Percentiles rank a stretch among this genome's conserved stretches.
Conservation (phyloP, 2,113 vertebrate species). For the Cebidichthys violaceus region DNA sequence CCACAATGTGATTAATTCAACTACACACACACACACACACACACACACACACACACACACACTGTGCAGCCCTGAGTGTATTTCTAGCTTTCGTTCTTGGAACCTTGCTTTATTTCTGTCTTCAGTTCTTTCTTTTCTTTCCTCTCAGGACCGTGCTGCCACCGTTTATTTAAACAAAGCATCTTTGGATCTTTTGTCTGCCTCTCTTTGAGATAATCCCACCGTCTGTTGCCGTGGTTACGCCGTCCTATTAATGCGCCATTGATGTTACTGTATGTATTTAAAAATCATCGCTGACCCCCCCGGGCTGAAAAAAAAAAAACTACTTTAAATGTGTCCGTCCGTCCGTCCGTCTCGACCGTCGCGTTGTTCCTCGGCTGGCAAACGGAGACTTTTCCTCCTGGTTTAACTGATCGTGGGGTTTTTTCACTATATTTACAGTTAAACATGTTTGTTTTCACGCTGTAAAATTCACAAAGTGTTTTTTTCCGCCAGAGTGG, state of each 20-base stretch:
- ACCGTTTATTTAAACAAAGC: constrained; percentile 65
- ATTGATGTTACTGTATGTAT: constrained; percentile 72
- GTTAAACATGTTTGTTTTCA: neutral
- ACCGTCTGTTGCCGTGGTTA: constrained; percentile 80
- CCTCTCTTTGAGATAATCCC: constrained; percentile 69
- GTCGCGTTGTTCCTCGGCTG: neutral
- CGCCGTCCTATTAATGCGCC: constrained; percentile 75
- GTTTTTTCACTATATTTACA: neutral
- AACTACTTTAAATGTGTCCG: constrained; percentile 57
- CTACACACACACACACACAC: neutral
- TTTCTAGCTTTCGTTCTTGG: constrained; percentile 3
- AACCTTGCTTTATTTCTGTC: constrained; percentile 12
- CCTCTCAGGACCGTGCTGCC: constrained; percentile 17
- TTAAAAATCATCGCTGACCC: constrained; percentile 67
- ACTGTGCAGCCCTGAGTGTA: neutral
- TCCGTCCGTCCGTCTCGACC: neutral
- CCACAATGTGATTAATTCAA: neutral
- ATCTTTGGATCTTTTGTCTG: constrained; percentile 56
- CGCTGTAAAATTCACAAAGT: too few relatives aligned
- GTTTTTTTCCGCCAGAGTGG: neutral
- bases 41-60: constrained; percentile 10
- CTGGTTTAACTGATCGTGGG: constrained; percentile 34
- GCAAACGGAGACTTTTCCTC: neutral
- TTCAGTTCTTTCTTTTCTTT: neutral
- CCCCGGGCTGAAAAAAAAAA: constrained; percentile 23